Base-by-base conservation (phyloP, 2,888 invertebrate species). In the Galeopsomyia nigrocyanea region DNA sequence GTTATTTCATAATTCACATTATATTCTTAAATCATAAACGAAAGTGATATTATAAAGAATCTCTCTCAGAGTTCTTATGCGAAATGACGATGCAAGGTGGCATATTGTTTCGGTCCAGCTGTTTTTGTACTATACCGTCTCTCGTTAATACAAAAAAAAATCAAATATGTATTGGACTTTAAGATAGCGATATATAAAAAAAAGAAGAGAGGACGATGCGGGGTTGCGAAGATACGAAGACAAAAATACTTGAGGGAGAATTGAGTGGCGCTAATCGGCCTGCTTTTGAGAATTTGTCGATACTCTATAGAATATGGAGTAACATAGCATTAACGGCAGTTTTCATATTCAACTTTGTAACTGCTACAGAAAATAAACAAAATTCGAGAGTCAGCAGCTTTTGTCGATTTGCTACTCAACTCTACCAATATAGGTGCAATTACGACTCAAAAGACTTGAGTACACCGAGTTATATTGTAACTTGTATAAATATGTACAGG, bases 401-500 rank as follows among this genome's bases (percentile, higher is more conserved):
- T 31, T 26, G n/a, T 63, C 61, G 51, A 63, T 49, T 47, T 47
- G 50, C 49, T 31, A 17, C 47, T 57, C 66, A 26, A 65, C 67
- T 46, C 58, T 72, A 56, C 39, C 47, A 60, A 53, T 55, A 46
- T 50, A 71, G 73, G 55, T 67, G 69, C 66, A 70, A 70, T 70
- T 65, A 53, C 51, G 66, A 58, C 75, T 74, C 73, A 70, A 75
- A 68, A 74, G 64, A 75, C 68, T 75, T 75, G 69, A 71, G 56
- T 65, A 51, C 65, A 64, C 26, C 60, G 74, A 68, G 58, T 71
- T 68, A 71, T 53, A 75, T 75, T 74, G 71, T 75, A 77, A 67
- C 65, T 49, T 77, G 74, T 75, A 77, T 74, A 74, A 75, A 77
- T 71, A 77, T 77, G 75, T 77, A 75, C 74, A 77, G 75, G 75